A percentile compares a stretch with the other conserved stretches of the same genome.
Conservation (phyloP, 2,113 vertebrate genomes). For the Azemiops feae region DNA sequence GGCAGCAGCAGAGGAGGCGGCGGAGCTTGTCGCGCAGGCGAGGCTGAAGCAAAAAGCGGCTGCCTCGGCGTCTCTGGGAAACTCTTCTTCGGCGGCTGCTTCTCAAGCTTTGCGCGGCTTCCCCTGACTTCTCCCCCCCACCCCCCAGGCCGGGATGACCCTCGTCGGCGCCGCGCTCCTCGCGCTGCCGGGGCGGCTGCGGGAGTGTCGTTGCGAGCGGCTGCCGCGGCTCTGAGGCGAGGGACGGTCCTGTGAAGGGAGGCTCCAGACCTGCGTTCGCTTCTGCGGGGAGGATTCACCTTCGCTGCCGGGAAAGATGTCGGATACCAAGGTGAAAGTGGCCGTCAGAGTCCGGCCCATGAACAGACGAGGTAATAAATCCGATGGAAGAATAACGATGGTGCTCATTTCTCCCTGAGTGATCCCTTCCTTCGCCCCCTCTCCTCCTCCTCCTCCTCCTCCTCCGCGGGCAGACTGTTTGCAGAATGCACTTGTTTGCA, state of each 20-base stretch:
- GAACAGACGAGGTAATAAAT: constrained; percentile 88
- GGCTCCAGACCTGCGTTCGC: not conserved
- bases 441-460: too few species aligned
- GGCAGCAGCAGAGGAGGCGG: constrained; percentile 17
- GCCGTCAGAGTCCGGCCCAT: constrained; percentile 95
- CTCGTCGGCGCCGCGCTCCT: constrained; percentile 54
- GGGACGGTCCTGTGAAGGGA: not conserved
- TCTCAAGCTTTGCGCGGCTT: not conserved
- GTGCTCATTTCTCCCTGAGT: not conserved
- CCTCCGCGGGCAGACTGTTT: not conserved
- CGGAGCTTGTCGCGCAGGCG: constrained; percentile 30
- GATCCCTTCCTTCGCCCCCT: not conserved
- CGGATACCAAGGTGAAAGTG: constrained; percentile 97
- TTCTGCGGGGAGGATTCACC: not conserved
- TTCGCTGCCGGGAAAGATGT: constrained; percentile 79
- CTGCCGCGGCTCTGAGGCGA: not conserved
- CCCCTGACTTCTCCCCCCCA: constrained; percentile 6
- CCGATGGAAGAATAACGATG: not conserved
- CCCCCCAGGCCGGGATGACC: constrained; percentile 63
- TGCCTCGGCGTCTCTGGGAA: constrained; percentile 15
- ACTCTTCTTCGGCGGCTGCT: constrained; percentile 29
- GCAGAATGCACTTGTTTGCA: not conserved
- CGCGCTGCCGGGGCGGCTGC: constrained; percentile 51
- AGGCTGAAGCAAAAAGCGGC: constrained; percentile 41
- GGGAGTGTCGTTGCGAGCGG: not conserved